phyloP scores from a whole-genome alignment of 2,888 invertebrate genomes.

The Abrostola tripartita region DNA sequence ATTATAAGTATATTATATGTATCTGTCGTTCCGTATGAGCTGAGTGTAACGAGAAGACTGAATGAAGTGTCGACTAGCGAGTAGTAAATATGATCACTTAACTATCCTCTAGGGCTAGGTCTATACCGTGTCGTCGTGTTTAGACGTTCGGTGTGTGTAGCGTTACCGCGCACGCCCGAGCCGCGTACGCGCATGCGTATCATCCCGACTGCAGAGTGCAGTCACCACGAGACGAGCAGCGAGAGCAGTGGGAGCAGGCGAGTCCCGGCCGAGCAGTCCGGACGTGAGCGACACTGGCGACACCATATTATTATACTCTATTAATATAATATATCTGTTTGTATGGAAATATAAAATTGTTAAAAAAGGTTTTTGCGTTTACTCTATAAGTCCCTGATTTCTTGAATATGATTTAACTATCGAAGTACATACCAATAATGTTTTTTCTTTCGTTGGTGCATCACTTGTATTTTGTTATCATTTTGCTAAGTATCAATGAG shows the following conservation, averaged over 20 bases:
- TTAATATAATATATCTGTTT: constrained; percentile 50
- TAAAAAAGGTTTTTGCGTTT: constrained; percentile 14
- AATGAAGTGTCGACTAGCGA: constrained; percentile 70
- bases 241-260: neutral
- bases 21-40: constrained; percentile 66
- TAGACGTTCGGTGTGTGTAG: constrained; percentile 18
- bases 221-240: no score
- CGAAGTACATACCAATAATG: no score
- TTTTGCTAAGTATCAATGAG: neutral
- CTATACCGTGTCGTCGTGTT: constrained; percentile 14
- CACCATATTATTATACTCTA: constrained; percentile 10
- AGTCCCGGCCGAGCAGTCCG: neutral
- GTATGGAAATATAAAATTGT: constrained; percentile 48
- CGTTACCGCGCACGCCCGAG: neutral
- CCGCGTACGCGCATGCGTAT: no score
- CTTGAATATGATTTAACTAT: no score
- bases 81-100: constrained; percentile 39
- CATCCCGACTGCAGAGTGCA: neutral
- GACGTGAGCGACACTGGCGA: constrained; percentile 9
- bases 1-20: constrained; percentile 10
- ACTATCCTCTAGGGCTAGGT: constrained; percentile 24
- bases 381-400: neutral
- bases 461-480: no score
- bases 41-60: constrained; percentile 82
- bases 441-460: no score